Evolutionary conservation across 2,113 vertebrate species (phyloP), one percentile per base, ranked within the genome.

Genomic region (Hiodon tergisus): DNA sequence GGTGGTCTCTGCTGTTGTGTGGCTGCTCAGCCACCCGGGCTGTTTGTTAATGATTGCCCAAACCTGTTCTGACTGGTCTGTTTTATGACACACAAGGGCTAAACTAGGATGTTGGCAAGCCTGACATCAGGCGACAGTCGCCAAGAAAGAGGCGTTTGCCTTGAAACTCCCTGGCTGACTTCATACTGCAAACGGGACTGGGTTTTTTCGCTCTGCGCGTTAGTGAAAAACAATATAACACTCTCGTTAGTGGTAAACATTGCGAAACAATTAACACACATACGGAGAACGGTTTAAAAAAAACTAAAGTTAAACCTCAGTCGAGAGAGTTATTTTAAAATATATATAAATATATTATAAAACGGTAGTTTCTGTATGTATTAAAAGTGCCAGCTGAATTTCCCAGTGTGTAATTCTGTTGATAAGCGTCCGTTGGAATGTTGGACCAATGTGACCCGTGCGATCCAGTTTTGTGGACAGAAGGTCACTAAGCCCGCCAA

Each of bases 21-120:
- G 63, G 63, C 63, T 66, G 63, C 11, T 31, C 31, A 31, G 31
- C 58, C 50, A 16, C 69, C 1, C n/a, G 0, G 52, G 47, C 62
- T 55, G 14, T 51, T 14, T 73, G 76, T 78, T 78, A 78, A 78
- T 78, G 57, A 78, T 78, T 78, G 48, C 62, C 66, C 17, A 67
- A 48, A 62, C 76, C 76, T 78, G 71, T 69, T 67, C 62, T 68
- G 71, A 73, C 76, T 69, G 71, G 76, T 62, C 71, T 77, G 58
- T 65, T 78, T 78, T 78, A 78, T 69, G 65, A 72, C 76, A 68
- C 65, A 50, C 31, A 54, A 17, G 6, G 61, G 14, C 69, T 58
- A 58, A 70, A 9, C 69, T 0, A 4, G 69, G 17, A 67, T 69
- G 67, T 55, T 48, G 57, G 11, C 9, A 5, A 3, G 60, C 66